A percentile compares a stretch with the other conserved stretches of the same genome.
phyloP scores from a whole-genome alignment of 2,113 vertebrate species.

The Tychaedon coryphoeus region DNA sequence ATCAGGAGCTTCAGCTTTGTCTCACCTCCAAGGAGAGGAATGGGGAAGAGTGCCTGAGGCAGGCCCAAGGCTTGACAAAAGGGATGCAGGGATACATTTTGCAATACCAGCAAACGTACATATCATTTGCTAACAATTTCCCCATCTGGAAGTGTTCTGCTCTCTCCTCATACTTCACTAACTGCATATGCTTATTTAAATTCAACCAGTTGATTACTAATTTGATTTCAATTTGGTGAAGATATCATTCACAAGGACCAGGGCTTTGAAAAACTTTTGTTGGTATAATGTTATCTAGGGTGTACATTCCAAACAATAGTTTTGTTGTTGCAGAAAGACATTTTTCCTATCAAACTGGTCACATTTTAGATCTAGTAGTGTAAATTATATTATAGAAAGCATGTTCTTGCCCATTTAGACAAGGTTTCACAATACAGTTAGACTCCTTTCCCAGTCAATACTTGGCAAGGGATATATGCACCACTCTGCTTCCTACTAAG shows the following conservation, averaged over 20 bases:
- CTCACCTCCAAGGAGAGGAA: neutral
- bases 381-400: neutral
- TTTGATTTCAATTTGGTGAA: conserved; percentile 24
- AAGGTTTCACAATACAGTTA: neutral
- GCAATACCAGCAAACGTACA: neutral
- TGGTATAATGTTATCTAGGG: neutral
- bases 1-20: neutral
- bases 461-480: neutral
- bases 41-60: neutral
- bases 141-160: conserved; percentile 38
- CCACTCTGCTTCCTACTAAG: neutral
- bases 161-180: neutral
- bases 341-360: neutral
- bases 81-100: neutral
- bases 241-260: neutral
- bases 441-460: neutral
- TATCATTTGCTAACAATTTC: neutral
- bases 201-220: conserved; percentile 5
- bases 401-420: neutral
- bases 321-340: neutral
- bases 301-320: neutral
- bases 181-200: neutral
- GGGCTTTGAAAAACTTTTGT: neutral
- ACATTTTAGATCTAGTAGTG: neutral
- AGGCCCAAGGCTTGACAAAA: neutral